phyloP scores from a whole-genome alignment of 1,140 invertebrate species.

The Drosophila burlai region DNA sequence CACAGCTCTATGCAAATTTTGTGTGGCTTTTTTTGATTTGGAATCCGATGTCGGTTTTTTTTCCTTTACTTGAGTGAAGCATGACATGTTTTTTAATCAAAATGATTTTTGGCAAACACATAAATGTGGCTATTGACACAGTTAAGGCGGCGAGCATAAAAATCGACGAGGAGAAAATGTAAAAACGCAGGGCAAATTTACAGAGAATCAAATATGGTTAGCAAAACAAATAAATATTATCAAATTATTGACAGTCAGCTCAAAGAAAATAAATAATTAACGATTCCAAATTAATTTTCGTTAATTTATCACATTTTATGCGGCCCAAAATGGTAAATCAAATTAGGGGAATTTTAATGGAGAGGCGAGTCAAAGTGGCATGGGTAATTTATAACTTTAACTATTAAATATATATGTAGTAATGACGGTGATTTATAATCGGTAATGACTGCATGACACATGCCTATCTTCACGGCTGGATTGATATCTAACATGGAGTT shows the following conservation, averaged over 20 bases:
- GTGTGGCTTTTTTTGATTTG: constrained; percentile 35
- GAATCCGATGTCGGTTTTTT: constrained; percentile 25
- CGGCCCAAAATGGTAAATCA: not conserved
- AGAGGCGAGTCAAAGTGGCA: not conserved
- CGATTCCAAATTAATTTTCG: constrained; percentile 33
- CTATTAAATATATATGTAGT: constrained; percentile 4
- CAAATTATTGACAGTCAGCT: constrained; percentile 14
- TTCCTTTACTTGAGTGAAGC: constrained; percentile 58
- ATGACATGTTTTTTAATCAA: constrained; percentile 82
- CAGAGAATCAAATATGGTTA: constrained; percentile 23
- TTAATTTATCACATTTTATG: constrained; percentile 31
- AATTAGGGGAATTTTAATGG: constrained; percentile 25
- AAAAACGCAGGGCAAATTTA: constrained; percentile 3
- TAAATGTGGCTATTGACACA: constrained; percentile 79
- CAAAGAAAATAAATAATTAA: constrained; percentile 1
- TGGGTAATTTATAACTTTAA: constrained; percentile 1
- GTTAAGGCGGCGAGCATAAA: constrained; percentile 63
- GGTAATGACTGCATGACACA: constrained; percentile 12
- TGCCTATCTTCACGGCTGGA: constrained; percentile 5
- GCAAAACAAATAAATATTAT: constrained; percentile 28
- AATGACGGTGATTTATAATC: constrained; percentile 19
- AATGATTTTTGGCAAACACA: constrained; percentile 70
- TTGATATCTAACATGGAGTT: not conserved
- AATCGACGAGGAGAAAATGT: constrained; percentile 54
- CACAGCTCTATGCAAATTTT: constrained; percentile 74